phyloP scores from a whole-genome alignment of 2,797 vertebrate genomes.

The Anas georgica region DNA sequence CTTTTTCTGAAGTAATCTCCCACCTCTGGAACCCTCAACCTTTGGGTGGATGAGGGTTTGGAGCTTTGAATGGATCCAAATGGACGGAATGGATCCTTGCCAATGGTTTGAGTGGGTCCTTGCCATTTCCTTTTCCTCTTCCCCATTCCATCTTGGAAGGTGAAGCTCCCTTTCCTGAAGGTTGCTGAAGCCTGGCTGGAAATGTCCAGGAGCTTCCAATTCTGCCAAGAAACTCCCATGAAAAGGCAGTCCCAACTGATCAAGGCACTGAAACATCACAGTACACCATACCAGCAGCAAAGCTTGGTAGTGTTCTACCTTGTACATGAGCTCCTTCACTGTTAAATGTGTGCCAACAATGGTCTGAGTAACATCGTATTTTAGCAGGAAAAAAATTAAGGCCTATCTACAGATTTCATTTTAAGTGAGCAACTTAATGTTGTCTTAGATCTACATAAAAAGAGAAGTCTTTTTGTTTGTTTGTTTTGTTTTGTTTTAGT shows the following conservation, averaged over 20 bases:
- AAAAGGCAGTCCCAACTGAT: neutral
- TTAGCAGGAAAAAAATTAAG: neutral
- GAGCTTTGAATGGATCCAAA: no score
- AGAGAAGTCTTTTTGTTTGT: neutral
- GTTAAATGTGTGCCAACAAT: accelerated
- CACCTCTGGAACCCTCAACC: neutral
- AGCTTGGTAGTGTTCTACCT: neutral
- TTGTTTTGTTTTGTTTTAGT: neutral
- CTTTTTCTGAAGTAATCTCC: neutral
- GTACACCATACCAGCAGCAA: neutral
- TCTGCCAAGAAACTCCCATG: neutral
- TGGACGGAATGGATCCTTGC: no score
- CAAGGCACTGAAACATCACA: accelerated
- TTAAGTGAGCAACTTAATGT: neutral
- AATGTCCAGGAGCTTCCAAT: neutral
- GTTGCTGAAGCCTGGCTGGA: neutral
- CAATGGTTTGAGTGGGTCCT: no score
- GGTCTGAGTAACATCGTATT: accelerated
- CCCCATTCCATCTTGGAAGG: no score
- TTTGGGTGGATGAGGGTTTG: no score
- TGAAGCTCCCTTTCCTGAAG: neutral
- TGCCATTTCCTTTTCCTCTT: no score
- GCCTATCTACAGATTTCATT: neutral
- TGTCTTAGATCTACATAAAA: neutral
- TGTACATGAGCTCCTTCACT: neutral